Conservation (phyloP, 2,888 invertebrate genomes). For the Acronicta aceris region DNA sequence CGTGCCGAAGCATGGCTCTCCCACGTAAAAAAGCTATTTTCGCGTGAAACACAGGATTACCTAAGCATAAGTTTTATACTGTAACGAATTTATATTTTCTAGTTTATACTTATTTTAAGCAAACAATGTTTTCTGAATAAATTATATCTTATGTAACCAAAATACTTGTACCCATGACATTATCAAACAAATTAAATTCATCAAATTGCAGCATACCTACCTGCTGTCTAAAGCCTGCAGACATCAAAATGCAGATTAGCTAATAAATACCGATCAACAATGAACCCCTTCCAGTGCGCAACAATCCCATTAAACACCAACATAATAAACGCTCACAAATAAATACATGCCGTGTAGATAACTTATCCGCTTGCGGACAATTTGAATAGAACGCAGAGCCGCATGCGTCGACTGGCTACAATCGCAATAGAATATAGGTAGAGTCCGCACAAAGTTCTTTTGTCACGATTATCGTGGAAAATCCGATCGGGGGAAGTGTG, state of each 20-base stretch:
- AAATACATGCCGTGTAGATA: constrained; percentile 70
- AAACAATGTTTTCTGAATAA: no score
- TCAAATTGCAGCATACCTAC: constrained; percentile 2
- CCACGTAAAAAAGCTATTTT: no score
- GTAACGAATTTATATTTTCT: no score
- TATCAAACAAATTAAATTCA: neutral
- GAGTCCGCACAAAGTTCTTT: constrained; percentile 85
- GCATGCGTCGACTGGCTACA: constrained; percentile 69
- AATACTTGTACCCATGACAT: neutral
- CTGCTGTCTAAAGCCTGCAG: constrained; percentile 2
- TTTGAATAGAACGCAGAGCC: constrained; percentile 74
- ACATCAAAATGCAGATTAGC: constrained; percentile 23
- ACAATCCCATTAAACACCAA: constrained; percentile 45
- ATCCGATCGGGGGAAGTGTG: constrained; percentile 87
- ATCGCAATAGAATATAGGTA: constrained; percentile 74
- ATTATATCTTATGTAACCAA: no score
- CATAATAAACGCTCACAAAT: constrained; percentile 62
- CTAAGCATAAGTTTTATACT: no score
- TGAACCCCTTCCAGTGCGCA: constrained; percentile 17
- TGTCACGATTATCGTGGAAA: constrained; percentile 88
- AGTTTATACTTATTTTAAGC: no score
- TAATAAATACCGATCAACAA: constrained; percentile 23
- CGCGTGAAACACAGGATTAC: no score
- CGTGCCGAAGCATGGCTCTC: no score
- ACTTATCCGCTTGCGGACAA: constrained; percentile 68